Conservation (phyloP, 2,113 vertebrate genomes). For the Phaethornis superciliosus region DNA sequence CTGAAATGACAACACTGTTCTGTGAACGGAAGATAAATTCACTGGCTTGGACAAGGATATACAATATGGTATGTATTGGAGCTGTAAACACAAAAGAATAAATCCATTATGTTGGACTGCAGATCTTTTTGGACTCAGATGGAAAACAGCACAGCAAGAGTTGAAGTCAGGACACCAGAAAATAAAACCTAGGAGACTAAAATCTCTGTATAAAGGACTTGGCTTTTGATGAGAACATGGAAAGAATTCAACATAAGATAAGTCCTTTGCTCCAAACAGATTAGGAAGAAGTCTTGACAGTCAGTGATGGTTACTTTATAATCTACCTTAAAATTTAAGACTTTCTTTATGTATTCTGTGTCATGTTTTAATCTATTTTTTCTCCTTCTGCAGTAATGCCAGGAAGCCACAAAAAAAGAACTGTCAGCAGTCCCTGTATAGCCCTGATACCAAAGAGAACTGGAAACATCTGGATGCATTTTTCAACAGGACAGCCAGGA, state of each 20-base stretch:
- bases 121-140: conserved; percentile 30
- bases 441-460: conserved; percentile 26
- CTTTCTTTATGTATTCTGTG: conserved; percentile 1
- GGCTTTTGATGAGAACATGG: conserved; percentile 50
- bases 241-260: conserved; percentile 56
- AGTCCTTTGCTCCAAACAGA: conserved; percentile 35
- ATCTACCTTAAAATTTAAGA: background rate
- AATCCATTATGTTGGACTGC: conserved; percentile 32
- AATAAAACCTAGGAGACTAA: conserved; percentile 18
- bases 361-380: conserved; percentile 32
- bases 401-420: conserved; percentile 34
- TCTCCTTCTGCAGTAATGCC: background rate
- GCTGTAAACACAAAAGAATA: conserved; percentile 39
- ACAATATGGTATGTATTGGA: conserved; percentile 48
- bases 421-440: background rate
- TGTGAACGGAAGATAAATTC: conserved; percentile 43
- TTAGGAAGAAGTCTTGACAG: conserved; percentile 32
- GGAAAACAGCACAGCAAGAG: conserved; percentile 56
- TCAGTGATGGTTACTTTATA: background rate
- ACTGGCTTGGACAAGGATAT: conserved; percentile 43
- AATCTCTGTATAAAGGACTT: conserved; percentile 33
- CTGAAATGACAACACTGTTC: conserved; percentile 51
- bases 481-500: conserved; percentile 26
- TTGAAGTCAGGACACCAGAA: conserved; percentile 66
- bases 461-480: conserved; percentile 49